Conservation (phyloP, 2,797 vertebrate species). For the Amniataba percoides region DNA sequence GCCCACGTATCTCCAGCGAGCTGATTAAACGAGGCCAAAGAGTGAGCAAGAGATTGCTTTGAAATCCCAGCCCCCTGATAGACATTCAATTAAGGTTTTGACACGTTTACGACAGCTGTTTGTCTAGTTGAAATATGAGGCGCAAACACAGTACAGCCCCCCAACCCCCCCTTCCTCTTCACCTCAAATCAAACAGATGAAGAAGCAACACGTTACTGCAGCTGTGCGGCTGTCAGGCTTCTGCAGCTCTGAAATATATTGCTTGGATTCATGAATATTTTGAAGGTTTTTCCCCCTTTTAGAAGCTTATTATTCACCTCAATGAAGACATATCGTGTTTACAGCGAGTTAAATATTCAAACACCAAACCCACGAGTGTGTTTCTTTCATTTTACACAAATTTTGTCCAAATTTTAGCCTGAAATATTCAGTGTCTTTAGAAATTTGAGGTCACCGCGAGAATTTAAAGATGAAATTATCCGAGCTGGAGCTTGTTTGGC, state of each 20-base stretch:
- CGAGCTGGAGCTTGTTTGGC: not conserved
- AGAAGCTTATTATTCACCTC: not conserved
- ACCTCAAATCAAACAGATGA: constrained; percentile 7
- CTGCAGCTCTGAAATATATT: not conserved
- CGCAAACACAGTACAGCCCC: not conserved
- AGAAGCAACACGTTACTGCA: constrained; percentile 3
- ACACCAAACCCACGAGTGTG: not conserved
- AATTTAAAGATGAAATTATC: not conserved
- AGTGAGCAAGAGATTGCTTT: constrained; percentile 15
- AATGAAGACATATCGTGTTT: not conserved
- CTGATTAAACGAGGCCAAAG: constrained; percentile 56
- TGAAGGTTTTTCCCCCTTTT: not conserved
- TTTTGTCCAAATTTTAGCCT: not conserved
- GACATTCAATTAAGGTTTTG: constrained; percentile 47
- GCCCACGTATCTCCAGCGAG: constrained; percentile 19
- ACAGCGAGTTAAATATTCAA: not conserved
- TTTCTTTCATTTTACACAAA: not conserved
- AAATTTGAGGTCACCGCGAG: not conserved
- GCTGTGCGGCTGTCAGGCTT: constrained; percentile 7
- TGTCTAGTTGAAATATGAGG: constrained; percentile 47
- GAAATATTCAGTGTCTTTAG: not conserved
- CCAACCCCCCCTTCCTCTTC: not conserved
- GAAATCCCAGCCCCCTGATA: constrained; percentile 40
- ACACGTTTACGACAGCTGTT: constrained; percentile 61
- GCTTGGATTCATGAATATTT: not conserved